Base-by-base conservation (phyloP, 2,797 vertebrate genomes). In the Rousettus madagascariensis region DNA sequence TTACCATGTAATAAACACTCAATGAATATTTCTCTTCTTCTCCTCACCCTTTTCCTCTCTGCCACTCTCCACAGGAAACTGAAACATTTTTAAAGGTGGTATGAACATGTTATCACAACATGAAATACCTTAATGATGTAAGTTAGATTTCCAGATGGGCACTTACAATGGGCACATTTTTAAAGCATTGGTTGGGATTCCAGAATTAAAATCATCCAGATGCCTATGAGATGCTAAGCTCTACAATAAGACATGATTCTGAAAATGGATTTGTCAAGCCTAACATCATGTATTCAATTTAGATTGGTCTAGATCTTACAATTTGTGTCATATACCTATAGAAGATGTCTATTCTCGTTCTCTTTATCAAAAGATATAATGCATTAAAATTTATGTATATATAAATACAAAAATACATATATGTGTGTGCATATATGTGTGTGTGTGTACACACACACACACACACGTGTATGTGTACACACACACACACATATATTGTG, bases 141-240 rank as follows among this genome's bases (percentile, higher is more conserved):
- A 49, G 2, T 33, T 43, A 61, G 22, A 79, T 13, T 59, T 24
- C 66, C 30, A 88, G 33, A 53, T 17, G 1, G 1, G 15, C 5
- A 38, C 30, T 53, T 38, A 41, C 12, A 49, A n/a, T 49, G 49
- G 49, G 15, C 49, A 49, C 20, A 30, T 55, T 84, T 87, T 75
- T 71, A 71, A 89, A 55, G 6, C 11, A 43, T 19, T 66, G 36
- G 9, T n/a, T 84, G 36, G 12, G 8, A 86, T 86, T 71, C 13
- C 77, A 63, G 71, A 84, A 79, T 77, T 80, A 28, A 84, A 88
- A 77, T 28, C 20, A 74, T 43, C 13, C 8, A 65, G 85, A 86
- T 65, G 13, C 12, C 22, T 57, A 2, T 28, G 7, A 83, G 6
- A 66, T 36, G 13, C 5, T 75, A n/a, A 53, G 17, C 12, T 68